Evolutionary conservation across 2,113 vertebrate species (phyloP).

Genomic region (Pedionomus torquatus): DNA sequence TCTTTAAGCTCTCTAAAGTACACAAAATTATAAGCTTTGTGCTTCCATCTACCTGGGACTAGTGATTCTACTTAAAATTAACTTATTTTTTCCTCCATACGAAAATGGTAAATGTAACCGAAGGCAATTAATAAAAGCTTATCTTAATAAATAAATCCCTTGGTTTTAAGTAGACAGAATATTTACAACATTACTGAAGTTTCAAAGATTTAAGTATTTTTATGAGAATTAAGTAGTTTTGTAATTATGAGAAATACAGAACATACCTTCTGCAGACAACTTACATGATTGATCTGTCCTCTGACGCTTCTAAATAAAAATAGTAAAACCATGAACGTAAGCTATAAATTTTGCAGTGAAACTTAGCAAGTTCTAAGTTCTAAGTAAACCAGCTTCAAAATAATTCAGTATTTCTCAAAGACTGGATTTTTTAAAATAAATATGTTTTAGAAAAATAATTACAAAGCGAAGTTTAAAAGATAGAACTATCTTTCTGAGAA

Average conservation of each 20-base stretch:
- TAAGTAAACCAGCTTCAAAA: neutral
- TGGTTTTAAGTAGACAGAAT: neutral
- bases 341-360: slow-evolving; percentile 6
- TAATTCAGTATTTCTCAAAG: neutral
- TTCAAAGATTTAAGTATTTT: neutral
- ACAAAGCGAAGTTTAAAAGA: neutral
- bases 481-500: neutral
- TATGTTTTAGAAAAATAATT: slow-evolving; percentile 15
- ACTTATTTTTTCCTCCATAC: neutral
- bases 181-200: neutral
- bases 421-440: neutral
- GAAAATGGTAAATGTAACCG: neutral
- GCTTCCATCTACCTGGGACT: neutral
- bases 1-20: neutral
- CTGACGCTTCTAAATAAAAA: slow-evolving; percentile 84
- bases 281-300: slow-evolving; percentile 83
- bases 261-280: slow-evolving; percentile 81
- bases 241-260: neutral
- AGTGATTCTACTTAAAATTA: neutral
- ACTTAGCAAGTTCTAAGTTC: neutral
- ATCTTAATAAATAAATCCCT: neutral
- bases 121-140: neutral
- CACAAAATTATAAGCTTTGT: neutral
- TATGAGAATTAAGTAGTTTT: neutral
- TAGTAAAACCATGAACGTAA: neutral